These are phyloP conservation scores for Busseola fusca DNA, from an alignment of 2,888 invertebrate species.

Conservation along the genomic window DNA sequence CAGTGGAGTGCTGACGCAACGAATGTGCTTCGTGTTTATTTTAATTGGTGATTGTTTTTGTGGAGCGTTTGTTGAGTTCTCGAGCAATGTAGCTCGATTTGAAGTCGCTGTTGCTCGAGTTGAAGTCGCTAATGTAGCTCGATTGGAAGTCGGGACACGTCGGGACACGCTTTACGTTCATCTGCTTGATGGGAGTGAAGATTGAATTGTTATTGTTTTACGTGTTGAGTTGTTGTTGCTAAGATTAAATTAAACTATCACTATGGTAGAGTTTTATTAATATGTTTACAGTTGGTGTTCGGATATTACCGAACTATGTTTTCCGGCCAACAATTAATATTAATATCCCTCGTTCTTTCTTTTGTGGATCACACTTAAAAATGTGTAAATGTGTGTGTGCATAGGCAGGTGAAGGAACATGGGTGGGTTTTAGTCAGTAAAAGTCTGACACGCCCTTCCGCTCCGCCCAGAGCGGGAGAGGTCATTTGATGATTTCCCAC, in stretches of 20 bases:
- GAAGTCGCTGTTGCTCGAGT: slow-evolving; percentile 45
- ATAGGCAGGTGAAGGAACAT: too few species aligned
- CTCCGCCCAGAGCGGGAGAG: too few species aligned
- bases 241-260: slow-evolving; percentile 33
- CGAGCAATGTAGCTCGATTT: slow-evolving; percentile 48
- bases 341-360: too few species aligned
- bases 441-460: too few species aligned
- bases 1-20: slow-evolving; percentile 69
- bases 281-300: slow-evolving; percentile 20
- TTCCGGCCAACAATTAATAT: neutral
- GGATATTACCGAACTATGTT: neutral
- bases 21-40: slow-evolving; percentile 70
- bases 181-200: slow-evolving; percentile 45
- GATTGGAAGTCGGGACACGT: slow-evolving; percentile 45
- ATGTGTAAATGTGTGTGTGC: too few species aligned
- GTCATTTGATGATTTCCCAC: too few species aligned
- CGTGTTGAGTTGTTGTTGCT: slow-evolving; percentile 30
- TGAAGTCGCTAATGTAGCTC: slow-evolving; percentile 42
- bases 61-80: slow-evolving; percentile 53
- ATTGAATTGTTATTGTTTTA: slow-evolving; percentile 49
- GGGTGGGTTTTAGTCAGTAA: too few species aligned
- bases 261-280: slow-evolving; percentile 1
- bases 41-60: slow-evolving; percentile 69
- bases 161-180: slow-evolving; percentile 41
- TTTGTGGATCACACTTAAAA: neutral